Conservation (phyloP, 2,797 vertebrate genomes). For the Gephyroberyx darwinii region DNA sequence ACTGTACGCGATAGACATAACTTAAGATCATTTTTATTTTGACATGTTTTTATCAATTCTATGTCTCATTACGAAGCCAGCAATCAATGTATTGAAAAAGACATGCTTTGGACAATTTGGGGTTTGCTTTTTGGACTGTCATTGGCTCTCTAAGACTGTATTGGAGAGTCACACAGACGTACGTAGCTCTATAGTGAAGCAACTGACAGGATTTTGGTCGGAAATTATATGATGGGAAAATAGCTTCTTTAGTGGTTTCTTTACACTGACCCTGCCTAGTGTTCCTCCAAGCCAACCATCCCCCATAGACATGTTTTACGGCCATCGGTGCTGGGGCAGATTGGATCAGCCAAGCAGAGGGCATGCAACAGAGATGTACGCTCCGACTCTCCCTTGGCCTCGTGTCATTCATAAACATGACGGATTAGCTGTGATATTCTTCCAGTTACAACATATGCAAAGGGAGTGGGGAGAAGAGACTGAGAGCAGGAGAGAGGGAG, state of each 20-base stretch:
- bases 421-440: constrained; percentile 86
- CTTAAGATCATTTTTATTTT: too few relatives aligned
- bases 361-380: constrained; percentile 70
- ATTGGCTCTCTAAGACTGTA: background rate
- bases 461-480: constrained; percentile 64
- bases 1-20: too few relatives aligned
- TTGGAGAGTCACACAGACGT: background rate
- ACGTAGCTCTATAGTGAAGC: background rate
- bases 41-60: too few relatives aligned
- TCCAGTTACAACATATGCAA: constrained; percentile 83
- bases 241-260: background rate
- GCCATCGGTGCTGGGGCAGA: constrained; percentile 59
- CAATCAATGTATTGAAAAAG: too few relatives aligned
- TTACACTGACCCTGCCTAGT: constrained; percentile 42
- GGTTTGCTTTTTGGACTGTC: background rate
- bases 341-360: constrained; percentile 72
- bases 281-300: constrained; percentile 41
- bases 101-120: too few relatives aligned
- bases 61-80: too few relatives aligned
- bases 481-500: constrained; percentile 71
- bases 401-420: constrained; percentile 92
- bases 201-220: constrained; percentile 1
- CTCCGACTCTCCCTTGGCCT: constrained; percentile 74
- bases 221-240: too few relatives aligned
- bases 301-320: constrained; percentile 60